These are phyloP conservation scores for Leucophenga maculata DNA, from an alignment of 2,888 invertebrate genomes.

Conservation along the genomic window DNA sequence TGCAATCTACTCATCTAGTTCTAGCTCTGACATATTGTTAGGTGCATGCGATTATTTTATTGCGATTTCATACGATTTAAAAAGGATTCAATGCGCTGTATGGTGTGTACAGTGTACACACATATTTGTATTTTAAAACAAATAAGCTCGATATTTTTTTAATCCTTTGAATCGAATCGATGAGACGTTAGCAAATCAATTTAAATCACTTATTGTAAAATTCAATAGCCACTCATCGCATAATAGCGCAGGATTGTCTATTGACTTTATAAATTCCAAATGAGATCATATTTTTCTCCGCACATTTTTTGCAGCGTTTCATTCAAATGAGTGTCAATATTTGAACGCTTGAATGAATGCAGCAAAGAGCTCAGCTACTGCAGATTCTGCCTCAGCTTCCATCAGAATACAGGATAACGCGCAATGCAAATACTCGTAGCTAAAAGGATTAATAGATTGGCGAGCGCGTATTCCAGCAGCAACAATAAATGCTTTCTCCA, in stretches of 20 bases:
- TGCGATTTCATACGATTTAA: conserved; percentile 15
- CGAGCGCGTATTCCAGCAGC: not conserved
- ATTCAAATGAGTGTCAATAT: conserved; percentile 23
- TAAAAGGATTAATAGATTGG: not conserved
- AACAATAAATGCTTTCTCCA: conserved; percentile 11
- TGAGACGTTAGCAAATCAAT: conserved; percentile 15
- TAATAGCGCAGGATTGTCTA: not conserved
- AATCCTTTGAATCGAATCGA: not conserved
- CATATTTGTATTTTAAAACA: not conserved
- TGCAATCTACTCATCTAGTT: not conserved
- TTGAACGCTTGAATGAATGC: conserved; percentile 13
- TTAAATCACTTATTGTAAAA: conserved; percentile 8
- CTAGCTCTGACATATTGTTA: conserved; percentile 14
- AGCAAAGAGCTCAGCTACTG: conserved; percentile 6
- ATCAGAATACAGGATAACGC: not conserved
- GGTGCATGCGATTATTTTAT: not conserved
- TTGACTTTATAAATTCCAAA: conserved; percentile 22
- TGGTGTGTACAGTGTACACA: too few species aligned
- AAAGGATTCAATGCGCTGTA: not conserved
- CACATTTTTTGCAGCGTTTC: conserved; percentile 12
- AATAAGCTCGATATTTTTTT: not conserved
- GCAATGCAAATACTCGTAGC: conserved; percentile 5
- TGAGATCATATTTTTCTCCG: conserved; percentile 20
- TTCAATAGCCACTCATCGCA: conserved; percentile 15
- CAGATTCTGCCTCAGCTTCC: not conserved